Base-by-base conservation (phyloP, 2,113 vertebrate species). In the Phainopepla nitens region DNA sequence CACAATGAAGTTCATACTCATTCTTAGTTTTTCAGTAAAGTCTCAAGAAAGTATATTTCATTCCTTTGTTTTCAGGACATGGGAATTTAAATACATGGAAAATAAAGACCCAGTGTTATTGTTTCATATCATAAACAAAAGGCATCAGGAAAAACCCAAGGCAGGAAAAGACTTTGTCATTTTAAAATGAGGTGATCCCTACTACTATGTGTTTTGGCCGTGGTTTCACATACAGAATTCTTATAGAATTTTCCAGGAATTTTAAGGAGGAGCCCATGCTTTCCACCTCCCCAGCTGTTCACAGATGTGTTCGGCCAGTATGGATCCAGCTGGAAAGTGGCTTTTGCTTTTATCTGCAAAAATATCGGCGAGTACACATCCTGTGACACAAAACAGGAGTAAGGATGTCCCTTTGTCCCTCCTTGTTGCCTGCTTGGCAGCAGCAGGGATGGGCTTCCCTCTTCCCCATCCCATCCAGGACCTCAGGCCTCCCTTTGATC, bases 341-440 rank as follows among this genome's bases (percentile, higher is more conserved):
- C 7, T 82, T 77, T 87, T 50, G 29, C 47, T 79, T 73, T 11
- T 42, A 20, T 35, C 33, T 81, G 18, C 47, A 58, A 15, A 44
- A 62, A 35, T 71, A 62, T 13, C 24, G 24, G 10, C 6, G 18
- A 36, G 45, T 23, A 22, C 5, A 3, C 25, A 17, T 69, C 20
- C 33, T 1, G 1, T 39, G 39, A 11, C 31, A 24, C 0, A 0
- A 6, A 10, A 53, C 39, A 28, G 56, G 27, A 66, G 13, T 22
- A 3, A 11, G 42, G 12, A 8, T 39, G 65, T 81, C 45, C 58
- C 39, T 42, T 29, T 21, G 57, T 75, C 66, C 39, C 44, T 39
- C 21, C 69, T 49, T 3, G 53, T 12, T 64, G 33, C 31, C 77
- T n/a, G 22, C 62, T 53, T 65, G 45, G 65, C 53, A 53, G 72